Base-by-base conservation (phyloP, 2,888 invertebrate genomes). In the Cephus sareptanus region DNA sequence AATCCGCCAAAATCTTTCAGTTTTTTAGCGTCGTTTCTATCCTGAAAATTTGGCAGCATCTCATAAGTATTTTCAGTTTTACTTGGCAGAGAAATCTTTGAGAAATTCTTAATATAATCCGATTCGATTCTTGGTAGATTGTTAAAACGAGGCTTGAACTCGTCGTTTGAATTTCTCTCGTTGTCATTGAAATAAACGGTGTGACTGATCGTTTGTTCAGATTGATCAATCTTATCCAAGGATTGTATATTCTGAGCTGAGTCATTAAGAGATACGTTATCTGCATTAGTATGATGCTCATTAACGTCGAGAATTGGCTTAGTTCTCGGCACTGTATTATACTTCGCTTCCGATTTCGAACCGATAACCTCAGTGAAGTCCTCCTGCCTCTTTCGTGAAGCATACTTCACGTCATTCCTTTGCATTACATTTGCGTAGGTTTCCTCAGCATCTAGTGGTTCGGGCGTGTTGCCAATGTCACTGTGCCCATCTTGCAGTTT, bases 381-480 rank as follows among this genome's bases (percentile, higher is more conserved):
- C 13, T 71, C 12, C 68, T 68, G 73, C 33, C 68, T 68, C 15
- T 37, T 40, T 23, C 30, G 34, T n/a, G 76, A n/a, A 6, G 68
- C 30, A 56, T 73, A 69, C 68, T 78, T 76, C 34, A 68, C 56
- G 23, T 56, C 12, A 15, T 35, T 40, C 4, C 77, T 70, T 13
- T 34, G 75, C 30, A 35, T 71, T 73, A n/a, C 77, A n/a, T 71
- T 71, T 34, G 31, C 71, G 33, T 33, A 34, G 71, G 33, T 71
- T 15, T 71, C 33, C 33, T 34, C 71, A 23, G 31, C 11, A 1
- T 71, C 71, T 23, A 34, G 30, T 56, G n/a, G 69, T 73, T 56
- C n/a, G 40, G 33, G 23, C 30, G 74, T 71, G n/a, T 35, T 78
- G 31, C 71, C 71, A 34, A 71, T 33, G 31, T 71, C 71, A 56